Base-by-base conservation (phyloP, 2,888 invertebrate species). In the Pogonocherus hispidulus region DNA sequence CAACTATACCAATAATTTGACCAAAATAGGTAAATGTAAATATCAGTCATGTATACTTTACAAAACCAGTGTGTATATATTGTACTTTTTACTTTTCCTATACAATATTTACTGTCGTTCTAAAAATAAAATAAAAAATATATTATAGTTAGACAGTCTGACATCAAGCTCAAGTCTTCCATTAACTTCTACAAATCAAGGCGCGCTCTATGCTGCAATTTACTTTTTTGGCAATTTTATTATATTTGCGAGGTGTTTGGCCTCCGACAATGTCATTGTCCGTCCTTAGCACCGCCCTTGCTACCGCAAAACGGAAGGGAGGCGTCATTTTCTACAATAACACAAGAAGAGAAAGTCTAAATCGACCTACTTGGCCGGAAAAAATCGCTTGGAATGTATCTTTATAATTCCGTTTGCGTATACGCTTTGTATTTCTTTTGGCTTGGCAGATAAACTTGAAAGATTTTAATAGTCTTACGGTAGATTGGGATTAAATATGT, bases 321-420 rank as follows among this genome's bases (percentile, higher is more conserved):
- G 14, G 27, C 19, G 59, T 8, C 9, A 59, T 72, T 75, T 73
- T 74, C 70, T 72, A 71, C 64, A 72, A 64, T 72, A 71, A 71
- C n/a, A 70, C 70, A 69, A 67, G 66, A 72, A 76, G 81, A 81
- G 82, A 82, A 82, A 82, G 82, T 82, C 78, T 78, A 79, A 79
- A 73, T 51, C 70, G 80, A 81, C 80, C 81, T 71, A 81, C 76
- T 79, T 81, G 76, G 74, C 79, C 77, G 76, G 74, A 70, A 75
- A 41, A 74, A 73, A 77, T 64, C 32, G 56, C 55, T 35, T 37
- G 64, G 64, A 64, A 64, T 64, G 64, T 32, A 32, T 41, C 37
- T 63, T 27, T 27, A 52, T 23, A n/a, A 23, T 23, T 47, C 9
- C 18, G 6, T 51, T 51, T 1, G 49, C 49, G 16, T 51, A n/a